phyloP scores from a whole-genome alignment of 2,113 vertebrate species.

The Amblyopsis rosae region DNA sequence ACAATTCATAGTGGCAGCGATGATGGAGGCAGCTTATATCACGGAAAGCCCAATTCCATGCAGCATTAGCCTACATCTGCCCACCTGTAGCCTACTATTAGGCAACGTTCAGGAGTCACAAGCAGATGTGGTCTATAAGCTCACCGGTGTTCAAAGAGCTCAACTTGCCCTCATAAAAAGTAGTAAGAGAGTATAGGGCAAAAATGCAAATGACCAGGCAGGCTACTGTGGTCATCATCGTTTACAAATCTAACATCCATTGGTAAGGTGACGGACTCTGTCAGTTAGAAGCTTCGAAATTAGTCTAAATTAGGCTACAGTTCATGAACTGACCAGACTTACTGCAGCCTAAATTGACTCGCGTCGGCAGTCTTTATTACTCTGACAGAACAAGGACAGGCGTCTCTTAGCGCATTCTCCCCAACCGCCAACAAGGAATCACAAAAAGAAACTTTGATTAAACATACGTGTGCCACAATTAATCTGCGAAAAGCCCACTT shows the following conservation, averaged over 20 bases:
- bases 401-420: constrained; percentile 62
- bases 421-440: constrained; percentile 45
- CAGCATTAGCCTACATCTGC: constrained; percentile 10
- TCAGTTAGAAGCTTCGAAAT: too few relatives aligned
- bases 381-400: constrained; percentile 57
- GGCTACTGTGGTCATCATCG: too few relatives aligned
- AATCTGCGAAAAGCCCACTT: constrained; percentile 52
- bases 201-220: too few relatives aligned
- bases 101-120: background rate
- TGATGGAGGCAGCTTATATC: background rate
- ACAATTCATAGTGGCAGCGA: background rate
- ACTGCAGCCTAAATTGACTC: constrained; percentile 2
- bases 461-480: constrained; percentile 74
- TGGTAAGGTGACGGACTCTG: too few relatives aligned
- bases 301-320: background rate
- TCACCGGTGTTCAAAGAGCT: too few relatives aligned
- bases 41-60: constrained; percentile 1
- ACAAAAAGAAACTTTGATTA: constrained; percentile 71
- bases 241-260: too few relatives aligned
- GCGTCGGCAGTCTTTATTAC: constrained; percentile 52
- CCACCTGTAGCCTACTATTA: constrained; percentile 9
- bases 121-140: too few relatives aligned
- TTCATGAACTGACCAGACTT: constrained; percentile 16
- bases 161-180: too few relatives aligned
- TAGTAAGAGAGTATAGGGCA: too few relatives aligned